Evolutionary conservation across 2,888 invertebrate genomes (phyloP).

Genomic region (Eupsilia transversa): DNA sequence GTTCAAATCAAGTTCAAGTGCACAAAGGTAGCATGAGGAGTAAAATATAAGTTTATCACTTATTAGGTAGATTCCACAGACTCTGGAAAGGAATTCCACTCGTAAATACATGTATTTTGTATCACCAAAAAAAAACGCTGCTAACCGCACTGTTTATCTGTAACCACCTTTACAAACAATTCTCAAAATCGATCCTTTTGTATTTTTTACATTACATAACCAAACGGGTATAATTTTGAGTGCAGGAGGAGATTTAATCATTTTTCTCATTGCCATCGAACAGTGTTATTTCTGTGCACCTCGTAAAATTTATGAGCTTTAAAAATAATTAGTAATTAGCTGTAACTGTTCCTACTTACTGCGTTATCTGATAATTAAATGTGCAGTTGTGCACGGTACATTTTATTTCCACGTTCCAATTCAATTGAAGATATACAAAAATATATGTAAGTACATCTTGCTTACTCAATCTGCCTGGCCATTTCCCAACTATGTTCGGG

Average conservation of each 20-base stretch:
- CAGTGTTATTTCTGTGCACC: background rate
- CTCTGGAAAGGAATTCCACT: background rate
- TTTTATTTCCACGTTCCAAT: background rate
- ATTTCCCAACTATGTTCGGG: no score
- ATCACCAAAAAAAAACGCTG: background rate
- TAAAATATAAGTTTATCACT: background rate
- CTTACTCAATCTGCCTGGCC: no score
- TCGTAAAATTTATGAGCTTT: background rate
- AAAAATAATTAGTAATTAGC: background rate
- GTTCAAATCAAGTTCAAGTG: slow-evolving; percentile 51
- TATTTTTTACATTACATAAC: slow-evolving; percentile 41
- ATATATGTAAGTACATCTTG: no score
- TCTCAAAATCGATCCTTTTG: slow-evolving; percentile 44
- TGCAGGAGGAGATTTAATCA: slow-evolving; percentile 45
- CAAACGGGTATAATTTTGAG: slow-evolving; percentile 36
- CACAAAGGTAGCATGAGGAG: background rate
- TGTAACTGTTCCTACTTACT: background rate
- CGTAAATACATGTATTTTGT: background rate
- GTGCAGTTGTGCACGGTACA: background rate
- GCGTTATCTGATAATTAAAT: background rate
- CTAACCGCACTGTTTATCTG: slow-evolving; percentile 25
- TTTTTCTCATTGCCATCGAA: slow-evolving; percentile 37
- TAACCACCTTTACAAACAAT: slow-evolving; percentile 27
- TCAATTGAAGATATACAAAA: no score
- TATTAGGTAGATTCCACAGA: background rate